These are phyloP conservation scores for Antigone vipio DNA, from an alignment of 2,113 vertebrate genomes.

Conservation along the genomic window DNA sequence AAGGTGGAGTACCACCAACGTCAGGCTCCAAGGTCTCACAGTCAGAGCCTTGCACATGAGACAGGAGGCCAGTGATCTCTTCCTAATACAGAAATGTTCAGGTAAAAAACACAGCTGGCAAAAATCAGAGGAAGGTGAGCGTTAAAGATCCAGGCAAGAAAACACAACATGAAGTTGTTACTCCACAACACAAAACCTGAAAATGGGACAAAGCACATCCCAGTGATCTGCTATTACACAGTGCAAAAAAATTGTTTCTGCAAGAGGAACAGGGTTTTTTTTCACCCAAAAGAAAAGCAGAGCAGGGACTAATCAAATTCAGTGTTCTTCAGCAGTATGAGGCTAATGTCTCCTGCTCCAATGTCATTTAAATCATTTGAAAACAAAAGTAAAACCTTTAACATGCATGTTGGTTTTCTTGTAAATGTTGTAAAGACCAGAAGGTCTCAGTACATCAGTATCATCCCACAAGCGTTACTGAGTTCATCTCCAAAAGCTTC, in stretches of 20 bases:
- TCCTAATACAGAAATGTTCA: not conserved
- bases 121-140: not conserved
- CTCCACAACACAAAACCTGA: not conserved
- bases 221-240: not conserved
- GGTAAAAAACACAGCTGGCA: not conserved
- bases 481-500: not conserved
- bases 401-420: not conserved
- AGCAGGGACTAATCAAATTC: not conserved
- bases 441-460: not conserved
- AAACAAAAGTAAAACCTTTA: not conserved
- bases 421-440: not conserved
- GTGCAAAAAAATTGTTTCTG: not conserved
- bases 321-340: not conserved
- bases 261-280: not conserved
- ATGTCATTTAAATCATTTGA: not conserved
- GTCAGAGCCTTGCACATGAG: not conserved
- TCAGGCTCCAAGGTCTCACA: not conserved
- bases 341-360: not conserved
- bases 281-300: not conserved
- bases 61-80: not conserved
- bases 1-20: not conserved
- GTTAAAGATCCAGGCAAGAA: not conserved
- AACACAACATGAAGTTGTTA: not conserved
- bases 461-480: not conserved
- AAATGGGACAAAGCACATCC: not conserved